Base-by-base conservation (phyloP, 2,888 invertebrate species). In the Nasonovia ribisnigri region DNA sequence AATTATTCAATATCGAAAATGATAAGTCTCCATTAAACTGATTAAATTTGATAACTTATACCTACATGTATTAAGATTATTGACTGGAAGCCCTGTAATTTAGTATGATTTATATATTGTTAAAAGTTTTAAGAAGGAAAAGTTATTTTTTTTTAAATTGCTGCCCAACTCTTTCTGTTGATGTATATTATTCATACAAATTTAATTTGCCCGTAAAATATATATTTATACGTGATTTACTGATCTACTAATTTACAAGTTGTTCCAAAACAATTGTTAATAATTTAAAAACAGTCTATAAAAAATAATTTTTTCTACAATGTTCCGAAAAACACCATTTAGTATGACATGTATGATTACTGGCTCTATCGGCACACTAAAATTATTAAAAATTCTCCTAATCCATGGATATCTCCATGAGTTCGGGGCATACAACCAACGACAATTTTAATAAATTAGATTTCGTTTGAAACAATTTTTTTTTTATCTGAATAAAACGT, bases 231-330 rank as follows among this genome's bases (percentile, higher is more conserved):
- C 67, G 77, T 88, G 77, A 54, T 92, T 88, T 51, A 51, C 51
- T 92, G 48, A 42, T 77, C 92, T 67, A 92, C n/a, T 88, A n/a
- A 29, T 54, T 67, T n/a, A 77, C 88, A 88, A 92, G 67, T 92
- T 54, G 29, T 92, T 88, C 54, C 24, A 67, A 88, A 92, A 92
- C 88, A 88, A 88, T 92, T 42, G 51, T 88, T 88, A 88, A 88
- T 92, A 92, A 88, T 92, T 87, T 48, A 92, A 88, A 92, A 92
- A 88, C 92, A 43, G 88, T 88, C 92, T 92, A 92, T 92, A 77
- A 77, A 88, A 92, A 92, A 92, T 77, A 88, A 88, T 77, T 92
- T 77, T n/a, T 92, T 88, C 88, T 67, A 88, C 60, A 67, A 92
- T 88, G 51, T 92, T 88, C 42, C 46, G 51, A 92, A 51, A 92